Evolutionary conservation across 2,113 vertebrate species (phyloP), one percentile per base, ranked within the genome.

Genomic region (Proteles cristata): DNA sequence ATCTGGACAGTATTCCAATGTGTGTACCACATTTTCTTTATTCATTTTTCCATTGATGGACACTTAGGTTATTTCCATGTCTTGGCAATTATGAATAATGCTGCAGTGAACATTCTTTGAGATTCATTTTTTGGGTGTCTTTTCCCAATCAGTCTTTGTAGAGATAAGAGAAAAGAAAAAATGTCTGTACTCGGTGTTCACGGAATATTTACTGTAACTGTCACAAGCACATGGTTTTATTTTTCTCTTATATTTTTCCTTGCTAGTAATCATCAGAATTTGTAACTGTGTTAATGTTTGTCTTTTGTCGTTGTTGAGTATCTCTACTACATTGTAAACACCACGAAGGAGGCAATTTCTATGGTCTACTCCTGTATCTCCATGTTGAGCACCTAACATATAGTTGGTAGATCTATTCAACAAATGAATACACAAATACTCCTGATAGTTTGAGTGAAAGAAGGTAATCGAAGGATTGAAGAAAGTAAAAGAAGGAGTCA

Each of bases 381-480:
- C 39, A 28, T 71, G 77, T 15, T 66, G 86, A 94, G 33, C 80
- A 45, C 45, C 39, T 88, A 50, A 25, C 9, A 63, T 81, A 53
- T 45, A 85, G 76, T 71, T 97, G 76, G 48, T 79, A 43, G 33
- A 74, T 74, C 86, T 94, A 93, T 23, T 97, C 58, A 69, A n/a
- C 16, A 87, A 95, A 58, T 66, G 68, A 91, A 84, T 93, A 58
- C 55, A 68, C 81, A 76, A 94, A 65, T 48, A 93, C 45, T 45
- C 43, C 58, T 71, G 65, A 71, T 88, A 63, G 88, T 90, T 55
- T 84, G 65, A 96, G 19, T 90, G 90, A 93, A 69, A 73, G 77
- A 95, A 90, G 63, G 66, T 68, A 92, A 85, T 61, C 63, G 45
- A 35, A 93, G 61, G 8, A 81, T 63, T 21, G 14, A 69, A 73